Evolutionary conservation across 2,888 invertebrate genomes (phyloP).

Genomic region (Allolobophora icterica): DNA sequence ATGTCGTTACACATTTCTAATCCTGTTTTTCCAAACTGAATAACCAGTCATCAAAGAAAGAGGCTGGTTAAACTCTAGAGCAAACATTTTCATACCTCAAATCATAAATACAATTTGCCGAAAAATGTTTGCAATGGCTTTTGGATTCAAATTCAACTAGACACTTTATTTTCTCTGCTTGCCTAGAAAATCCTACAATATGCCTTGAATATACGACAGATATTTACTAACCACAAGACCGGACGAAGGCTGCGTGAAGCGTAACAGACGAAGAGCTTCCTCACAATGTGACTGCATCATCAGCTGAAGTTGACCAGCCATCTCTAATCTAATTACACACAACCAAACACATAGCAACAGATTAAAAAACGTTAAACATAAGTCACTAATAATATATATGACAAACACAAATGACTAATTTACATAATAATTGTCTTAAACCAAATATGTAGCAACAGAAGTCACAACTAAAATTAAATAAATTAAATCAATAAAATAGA

Average conservation of each 20-base stretch:
- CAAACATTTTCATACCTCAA: too few species aligned
- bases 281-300: slow-evolving; percentile 47
- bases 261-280: slow-evolving; percentile 44
- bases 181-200: background rate
- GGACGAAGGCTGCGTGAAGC: background rate
- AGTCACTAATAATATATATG: background rate
- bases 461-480: too few species aligned
- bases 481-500: too few species aligned
- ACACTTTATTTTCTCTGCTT: background rate
- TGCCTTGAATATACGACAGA: background rate
- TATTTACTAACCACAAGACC: background rate
- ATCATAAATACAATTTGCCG: background rate
- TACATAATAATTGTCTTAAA: too few species aligned
- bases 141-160: background rate
- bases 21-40: too few species aligned
- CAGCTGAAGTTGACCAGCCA: slow-evolving; percentile 39
- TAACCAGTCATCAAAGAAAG: too few species aligned
- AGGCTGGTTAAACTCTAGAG: too few species aligned
- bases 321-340: slow-evolving; percentile 35
- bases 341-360: background rate
- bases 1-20: too few species aligned
- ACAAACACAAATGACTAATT: background rate
- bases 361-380: background rate
- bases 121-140: background rate
- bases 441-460: too few species aligned